Base-by-base conservation (phyloP, 1,140 invertebrate species). In the Trialeurodes vaporariorum region DNA sequence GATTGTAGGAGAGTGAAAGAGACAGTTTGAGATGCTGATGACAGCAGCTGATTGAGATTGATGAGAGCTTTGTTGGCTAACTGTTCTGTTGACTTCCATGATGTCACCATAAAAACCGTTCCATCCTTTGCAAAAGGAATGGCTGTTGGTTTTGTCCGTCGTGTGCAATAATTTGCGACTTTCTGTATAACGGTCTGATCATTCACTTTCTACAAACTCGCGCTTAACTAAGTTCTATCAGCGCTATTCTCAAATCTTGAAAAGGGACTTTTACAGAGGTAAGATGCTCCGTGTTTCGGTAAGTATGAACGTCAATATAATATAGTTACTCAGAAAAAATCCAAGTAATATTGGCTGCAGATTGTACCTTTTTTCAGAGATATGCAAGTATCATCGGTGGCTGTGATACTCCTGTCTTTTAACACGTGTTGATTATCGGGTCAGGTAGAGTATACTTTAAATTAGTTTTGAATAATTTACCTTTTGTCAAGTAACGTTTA, bases 291-390 rank as follows among this genome's bases (percentile, higher is more conserved):
- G n/a, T n/a, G n/a, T n/a, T n/a, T n/a, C n/a, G n/a, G n/a, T n/a
- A n/a, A n/a, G n/a, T n/a, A n/a, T n/a, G n/a, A n/a, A n/a, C n/a
- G n/a, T n/a, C n/a, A n/a, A n/a, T n/a, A n/a, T n/a, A n/a, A n/a
- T n/a, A n/a, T n/a, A n/a, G n/a, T n/a, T n/a, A n/a, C n/a, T n/a
- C n/a, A n/a, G n/a, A n/a, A n/a, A n/a, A n/a, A n/a, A 60, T 59
- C 59, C 34, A 21, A 68, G 61, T 70, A 70, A 70, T 70, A 68
- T 60, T 71, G 65, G 58, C 68, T 70, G 68, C 67, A 59, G 61
- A 66, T 71, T 70, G 70, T 68, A 68, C 68, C 67, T 59, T 71
- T 71, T 71, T 70, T 71, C 68, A 67, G 68, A 67, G 24, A 34
- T 64, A 68, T 34, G 25, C 25, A 26, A 24, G 13, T 22, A 26